Base-by-base conservation (phyloP, 2,888 invertebrate genomes). In the Spodoptera picta region DNA sequence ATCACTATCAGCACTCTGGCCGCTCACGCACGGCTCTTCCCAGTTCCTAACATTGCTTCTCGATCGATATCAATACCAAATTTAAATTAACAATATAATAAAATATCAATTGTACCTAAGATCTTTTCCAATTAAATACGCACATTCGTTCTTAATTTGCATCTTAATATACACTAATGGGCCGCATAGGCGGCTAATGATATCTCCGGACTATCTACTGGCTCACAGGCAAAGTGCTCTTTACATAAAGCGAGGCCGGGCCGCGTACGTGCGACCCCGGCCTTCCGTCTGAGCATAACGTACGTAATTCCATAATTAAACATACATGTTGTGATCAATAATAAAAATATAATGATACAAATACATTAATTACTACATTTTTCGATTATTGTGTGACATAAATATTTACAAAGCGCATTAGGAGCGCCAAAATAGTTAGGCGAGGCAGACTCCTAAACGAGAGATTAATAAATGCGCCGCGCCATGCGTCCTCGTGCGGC, bases 41-140 rank as follows among this genome's bases (percentile, higher is more conserved):
- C 86, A 80, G 80, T 87, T 87, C 87, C 88, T 90, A 91, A 90
- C 92, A 94, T 93, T 94, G 94, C 94, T 93, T 93, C 85, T 92
- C 92, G 88, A 86, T 90, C 87, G 90, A 91, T 92, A 93, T 93
- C 92, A 91, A 90, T 92, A 93, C 92, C 91, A 91, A 91, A 90
- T 92, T 93, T 93, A 92, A 93, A 93, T 93, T 92, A 94, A 94
- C 93, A 93, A 91, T 92, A 93, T 92, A 92, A 93, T 94, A 93
- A 93, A 93, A 93, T 93, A 93, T 93, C 93, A 93, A 93, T 94
- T 94, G 93, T 93, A 93, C 92, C 94, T 94, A 93, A 94, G 94
- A 94, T 94, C 92, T 92, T 91, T 93, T 92, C 92, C 90, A 90
- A 84, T 90, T 90, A 88, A 91, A 91, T 90, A 92, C 90, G 91